Evolutionary conservation across 1,140 invertebrate species (phyloP), one percentile per base, ranked within the genome.

Genomic region (Lepeophtheirus salmonis): DNA sequence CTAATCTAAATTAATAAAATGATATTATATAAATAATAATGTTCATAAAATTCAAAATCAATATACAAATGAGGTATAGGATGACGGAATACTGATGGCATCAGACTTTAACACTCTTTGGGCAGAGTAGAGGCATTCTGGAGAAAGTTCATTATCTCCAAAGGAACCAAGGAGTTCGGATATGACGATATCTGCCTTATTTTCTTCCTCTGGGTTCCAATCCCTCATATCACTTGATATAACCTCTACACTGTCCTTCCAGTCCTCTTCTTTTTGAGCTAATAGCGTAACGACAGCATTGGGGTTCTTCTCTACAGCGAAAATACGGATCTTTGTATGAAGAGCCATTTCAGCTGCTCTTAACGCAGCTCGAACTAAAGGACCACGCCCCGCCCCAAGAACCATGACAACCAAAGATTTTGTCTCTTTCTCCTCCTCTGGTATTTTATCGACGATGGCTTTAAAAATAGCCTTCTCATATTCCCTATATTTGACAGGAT

Each of bases 81-180:
- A 80, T 65, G 72, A 72, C 3, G 94, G 94, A 71, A 97, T 96
- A 68, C 86, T 91, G 58, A 97, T 84, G 17, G 90, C 91, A 74
- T 82, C 82, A 50, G 81, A 78, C 76, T 88, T 91, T 0, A 97
- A 71, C 64, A 91, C 84, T 49, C 81, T 79, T 66, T 90, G 81
- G 13, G 89, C 90, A 3, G 92, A 91, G 76, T 98, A 91, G 13
- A 99, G 76, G 74, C 95, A 98, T 73, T 99, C 96, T 0, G 96
- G 96, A 1, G 89, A 95, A 0, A 99, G 77, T 75, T 99, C 96
- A 72, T 99, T 99, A 70, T 98, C 94, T 17, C 91, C 92, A 77
- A 98, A 97, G 10, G 94, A 97, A 3, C 96, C 87, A 6, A 99
- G 75, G 16, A 99, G 74, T 75, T 99, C 96, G 10, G 91, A 97